Evolutionary conservation across 53 echinoderm and acorn worm genomes (phyloP), one percentile per base, ranked within the genome.

Genomic region (Stichopus horrens): DNA sequence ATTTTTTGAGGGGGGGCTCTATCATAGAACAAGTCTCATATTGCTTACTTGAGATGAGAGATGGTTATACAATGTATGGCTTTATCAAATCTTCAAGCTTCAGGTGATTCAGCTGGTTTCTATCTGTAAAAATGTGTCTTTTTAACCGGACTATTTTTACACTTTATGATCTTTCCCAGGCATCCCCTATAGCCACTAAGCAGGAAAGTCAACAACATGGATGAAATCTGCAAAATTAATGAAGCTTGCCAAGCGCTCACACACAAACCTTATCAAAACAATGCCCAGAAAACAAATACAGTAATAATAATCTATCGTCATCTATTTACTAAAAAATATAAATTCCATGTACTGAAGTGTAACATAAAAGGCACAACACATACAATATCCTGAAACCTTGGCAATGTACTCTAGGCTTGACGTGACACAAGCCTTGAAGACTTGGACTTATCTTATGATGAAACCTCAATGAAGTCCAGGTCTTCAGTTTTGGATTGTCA

Each of bases 321-420:
- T 13, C 63, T 13, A 16, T 10, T 13, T 71, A 71, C 71, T 71
- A 71, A 19, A 71, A 71, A 71, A 55, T 79, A 55, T 79, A 54
- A 37, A 79, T 79, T 21, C 79, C 79, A 79, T 79, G n/a, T n/a
- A 79, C 79, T 79, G 52, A 79, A 79, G 57, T 77, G 77, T 55
- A 79, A 79, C 79, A 79, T 79, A 79, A 79, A 79, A 79, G 79
- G 79, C 79, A 79, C 79, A 14, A 79, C 79, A 79, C 79, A 79
- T 37, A 77, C 54, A 55, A 59, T 23, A 71, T 71, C 71, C 71
- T 18, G 21, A 18, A 16, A 18, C 16, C 71, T 71, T 20, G 5
- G 71, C 71, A 59, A 59, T 59, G 8, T 59, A 8, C 59, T 11
- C 19, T 20, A 20, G 71, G 16, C n/a, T 71, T 71, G 71, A 71